phyloP scores from a whole-genome alignment of 1,140 invertebrate genomes.

The Chelonus insularis region DNA sequence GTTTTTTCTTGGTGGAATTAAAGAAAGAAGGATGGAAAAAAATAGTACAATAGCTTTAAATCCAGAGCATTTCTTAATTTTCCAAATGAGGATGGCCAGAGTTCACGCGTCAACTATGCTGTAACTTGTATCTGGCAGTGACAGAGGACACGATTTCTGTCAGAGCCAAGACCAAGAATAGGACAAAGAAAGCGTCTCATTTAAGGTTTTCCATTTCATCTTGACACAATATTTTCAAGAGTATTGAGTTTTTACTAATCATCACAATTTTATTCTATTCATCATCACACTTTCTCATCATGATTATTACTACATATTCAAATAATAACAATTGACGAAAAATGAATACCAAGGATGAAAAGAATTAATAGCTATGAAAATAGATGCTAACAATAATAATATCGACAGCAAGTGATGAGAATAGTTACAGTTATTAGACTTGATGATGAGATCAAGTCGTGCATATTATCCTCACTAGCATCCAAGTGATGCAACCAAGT shows the following conservation, averaged over 20 bases:
- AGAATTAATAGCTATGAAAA: too few relatives aligned
- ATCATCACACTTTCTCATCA: too few relatives aligned
- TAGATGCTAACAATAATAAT: neutral
- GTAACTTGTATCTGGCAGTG: conserved; percentile 15
- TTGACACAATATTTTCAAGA: conserved; percentile 7
- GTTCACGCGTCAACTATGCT: conserved; percentile 8
- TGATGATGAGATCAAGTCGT: neutral
- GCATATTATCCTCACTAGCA: neutral
- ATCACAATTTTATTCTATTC: too few relatives aligned
- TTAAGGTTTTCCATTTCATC: conserved; percentile 4
- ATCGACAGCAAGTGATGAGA: neutral
- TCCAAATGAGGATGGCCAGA: conserved; percentile 6
- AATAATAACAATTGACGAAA: too few relatives aligned
- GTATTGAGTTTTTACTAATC: conserved; percentile 5
- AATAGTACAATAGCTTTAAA: neutral
- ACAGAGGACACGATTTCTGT: conserved; percentile 12
- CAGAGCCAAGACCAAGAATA: neutral
- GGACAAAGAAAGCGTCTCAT: conserved; percentile 11
- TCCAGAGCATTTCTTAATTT: conserved; percentile 2
- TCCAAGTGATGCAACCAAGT: conserved; percentile 13
- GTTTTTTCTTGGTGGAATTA: too few relatives aligned
- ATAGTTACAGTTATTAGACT: neutral
- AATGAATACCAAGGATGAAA: too few relatives aligned
- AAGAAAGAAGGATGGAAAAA: neutral
- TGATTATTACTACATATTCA: too few relatives aligned